Percentiles rank a stretch among this genome's conserved stretches.
Evolutionary conservation across 2,888 invertebrate species (phyloP).

Genomic region (Busseola fusca): DNA sequence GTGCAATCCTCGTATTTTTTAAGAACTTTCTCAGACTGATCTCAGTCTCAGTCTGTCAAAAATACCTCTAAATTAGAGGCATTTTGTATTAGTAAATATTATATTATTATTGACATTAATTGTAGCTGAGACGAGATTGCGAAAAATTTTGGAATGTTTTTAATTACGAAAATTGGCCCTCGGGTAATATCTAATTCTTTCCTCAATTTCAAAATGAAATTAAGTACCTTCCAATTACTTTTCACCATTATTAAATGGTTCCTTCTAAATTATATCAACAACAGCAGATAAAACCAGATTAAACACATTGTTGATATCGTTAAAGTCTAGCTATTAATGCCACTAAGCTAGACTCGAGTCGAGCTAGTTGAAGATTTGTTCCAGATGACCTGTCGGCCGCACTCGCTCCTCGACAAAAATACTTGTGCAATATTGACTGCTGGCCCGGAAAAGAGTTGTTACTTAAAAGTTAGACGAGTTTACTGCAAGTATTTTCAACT

Average conservation of each 20-base stretch:
- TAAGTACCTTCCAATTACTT: not conserved
- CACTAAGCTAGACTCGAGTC: conserved; percentile 65
- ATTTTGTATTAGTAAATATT: no score
- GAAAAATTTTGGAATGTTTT: not conserved
- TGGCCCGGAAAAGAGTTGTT: conserved; percentile 61
- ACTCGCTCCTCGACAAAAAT: conserved; percentile 62
- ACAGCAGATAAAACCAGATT: conserved; percentile 40
- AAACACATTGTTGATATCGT: conserved; percentile 43
- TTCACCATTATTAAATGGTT: not conserved
- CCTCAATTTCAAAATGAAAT: not conserved
- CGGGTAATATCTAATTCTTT: not conserved
- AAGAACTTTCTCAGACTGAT: not conserved
- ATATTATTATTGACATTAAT: not conserved
- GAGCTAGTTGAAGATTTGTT: conserved; percentile 76
- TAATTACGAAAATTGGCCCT: not conserved
- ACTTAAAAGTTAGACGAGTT: conserved; percentile 61
- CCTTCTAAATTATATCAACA: conserved; percentile 22
- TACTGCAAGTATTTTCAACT: conserved; percentile 49
- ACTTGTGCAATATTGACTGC: conserved; percentile 63
- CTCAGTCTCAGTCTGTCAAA: not conserved
- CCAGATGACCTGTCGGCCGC: conserved; percentile 75
- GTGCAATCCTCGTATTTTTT: not conserved
- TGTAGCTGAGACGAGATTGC: not conserved
- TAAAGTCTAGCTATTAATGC: conserved; percentile 56
- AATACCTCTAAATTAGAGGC: no score